These are phyloP conservation scores for Percina caprodes DNA, from an alignment of 2,113 vertebrate species.

Conservation along the genomic window DNA sequence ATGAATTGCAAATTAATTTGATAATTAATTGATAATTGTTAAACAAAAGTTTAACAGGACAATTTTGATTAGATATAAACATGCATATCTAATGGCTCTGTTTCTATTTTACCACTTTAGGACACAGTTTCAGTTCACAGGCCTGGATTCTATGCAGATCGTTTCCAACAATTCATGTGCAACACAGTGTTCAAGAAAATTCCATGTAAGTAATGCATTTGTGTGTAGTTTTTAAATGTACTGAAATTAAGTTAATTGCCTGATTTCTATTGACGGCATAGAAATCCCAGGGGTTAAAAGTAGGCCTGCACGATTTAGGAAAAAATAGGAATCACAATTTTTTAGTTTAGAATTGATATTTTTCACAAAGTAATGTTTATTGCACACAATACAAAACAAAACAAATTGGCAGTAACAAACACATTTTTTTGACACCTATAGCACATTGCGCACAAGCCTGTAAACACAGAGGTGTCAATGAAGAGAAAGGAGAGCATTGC, in stretches of 20 bases:
- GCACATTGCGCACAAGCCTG: too few relatives aligned
- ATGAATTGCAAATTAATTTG: not conserved
- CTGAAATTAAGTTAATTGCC: not conserved
- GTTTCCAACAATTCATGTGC: slow-evolving; percentile 97
- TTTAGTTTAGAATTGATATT: too few relatives aligned
- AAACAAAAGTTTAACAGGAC: not conserved
- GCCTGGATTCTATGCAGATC: slow-evolving; percentile 94
- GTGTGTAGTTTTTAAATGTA: not conserved
- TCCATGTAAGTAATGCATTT: slow-evolving; percentile 85
- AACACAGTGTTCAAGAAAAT: slow-evolving; percentile 92
- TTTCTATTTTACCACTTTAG: slow-evolving; percentile 71
- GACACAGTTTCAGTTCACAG: slow-evolving; percentile 96
- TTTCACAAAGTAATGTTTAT: too few relatives aligned
- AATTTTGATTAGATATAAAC: not conserved
- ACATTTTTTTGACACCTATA: too few relatives aligned
- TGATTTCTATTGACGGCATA: not conserved
- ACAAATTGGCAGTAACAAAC: too few relatives aligned
- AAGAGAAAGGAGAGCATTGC: too few relatives aligned
- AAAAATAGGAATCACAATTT: too few relatives aligned
- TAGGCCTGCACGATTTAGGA: too few relatives aligned
- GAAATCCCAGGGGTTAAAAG: not conserved
- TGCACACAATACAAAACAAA: too few relatives aligned
- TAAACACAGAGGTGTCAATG: too few relatives aligned
- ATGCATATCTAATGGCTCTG: not conserved
- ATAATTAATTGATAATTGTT: not conserved